Conservation (phyloP, 2,113 vertebrate genomes). For the Telmatochromis sp. region DNA sequence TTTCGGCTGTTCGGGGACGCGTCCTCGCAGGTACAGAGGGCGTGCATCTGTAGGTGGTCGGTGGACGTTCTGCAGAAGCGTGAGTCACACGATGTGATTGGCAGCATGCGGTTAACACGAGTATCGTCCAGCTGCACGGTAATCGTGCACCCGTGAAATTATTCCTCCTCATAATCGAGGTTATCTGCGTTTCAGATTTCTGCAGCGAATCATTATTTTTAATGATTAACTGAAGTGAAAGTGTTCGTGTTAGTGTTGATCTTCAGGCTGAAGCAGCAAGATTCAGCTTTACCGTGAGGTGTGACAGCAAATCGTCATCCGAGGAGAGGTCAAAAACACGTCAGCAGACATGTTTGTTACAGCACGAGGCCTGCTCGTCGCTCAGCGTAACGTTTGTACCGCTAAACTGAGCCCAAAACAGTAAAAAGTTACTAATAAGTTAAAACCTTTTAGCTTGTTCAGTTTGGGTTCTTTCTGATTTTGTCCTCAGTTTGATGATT, state of each 20-base stretch:
- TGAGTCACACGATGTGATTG: not conserved
- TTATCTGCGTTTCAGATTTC: not conserved
- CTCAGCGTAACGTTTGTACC: not conserved
- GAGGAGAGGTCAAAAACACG: not conserved
- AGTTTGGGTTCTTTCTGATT: not conserved
- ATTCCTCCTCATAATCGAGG: not conserved
- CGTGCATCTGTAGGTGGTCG: not conserved
- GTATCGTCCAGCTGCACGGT: fast-evolving
- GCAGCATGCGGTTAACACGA: not conserved
- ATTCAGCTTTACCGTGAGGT: fast-evolving
- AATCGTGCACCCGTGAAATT: not conserved
- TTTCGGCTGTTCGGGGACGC: fast-evolving
- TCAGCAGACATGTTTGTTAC: not conserved
- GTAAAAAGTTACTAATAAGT: not conserved
- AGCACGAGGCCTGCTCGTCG: not conserved
- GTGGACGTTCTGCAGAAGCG: not conserved
- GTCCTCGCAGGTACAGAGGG: not conserved
- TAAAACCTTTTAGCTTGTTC: not conserved
- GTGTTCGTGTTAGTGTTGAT: not conserved
- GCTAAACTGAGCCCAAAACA: not conserved
- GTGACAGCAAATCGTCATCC: not conserved
- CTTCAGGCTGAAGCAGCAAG: too few relatives aligned
- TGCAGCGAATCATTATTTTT: not conserved
- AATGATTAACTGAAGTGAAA: not conserved
- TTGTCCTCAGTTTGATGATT: not conserved